phyloP scores from a whole-genome alignment of 2,888 invertebrate species.

The Poecilobothrus nobilitatus region DNA sequence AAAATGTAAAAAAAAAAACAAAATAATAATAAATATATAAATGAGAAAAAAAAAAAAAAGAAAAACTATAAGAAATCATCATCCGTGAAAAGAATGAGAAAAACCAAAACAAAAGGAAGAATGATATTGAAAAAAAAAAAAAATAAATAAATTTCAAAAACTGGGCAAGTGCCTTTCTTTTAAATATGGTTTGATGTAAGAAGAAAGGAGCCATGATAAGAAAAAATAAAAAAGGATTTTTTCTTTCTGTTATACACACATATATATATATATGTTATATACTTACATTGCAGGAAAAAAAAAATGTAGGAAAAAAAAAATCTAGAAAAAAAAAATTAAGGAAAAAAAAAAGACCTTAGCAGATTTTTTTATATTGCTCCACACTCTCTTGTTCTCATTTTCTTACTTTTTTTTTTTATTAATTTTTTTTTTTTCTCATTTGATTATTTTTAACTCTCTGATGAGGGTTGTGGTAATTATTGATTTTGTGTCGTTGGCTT shows the following conservation, averaged over 20 bases:
- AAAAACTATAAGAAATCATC: background rate
- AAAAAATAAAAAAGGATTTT: background rate
- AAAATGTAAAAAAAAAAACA: background rate
- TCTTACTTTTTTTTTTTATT: slow-evolving; percentile 15
- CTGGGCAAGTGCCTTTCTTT: background rate
- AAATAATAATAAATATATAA: background rate
- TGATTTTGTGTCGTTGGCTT: slow-evolving; percentile 31
- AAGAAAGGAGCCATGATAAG: background rate
- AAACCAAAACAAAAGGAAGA: background rate
- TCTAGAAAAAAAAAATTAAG: slow-evolving; percentile 17
- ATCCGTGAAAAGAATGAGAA: slow-evolving; percentile 6
- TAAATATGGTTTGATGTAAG: background rate
- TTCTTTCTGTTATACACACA: background rate
- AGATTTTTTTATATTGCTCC: slow-evolving; percentile 11
- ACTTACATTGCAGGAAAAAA: slow-evolving; percentile 7
- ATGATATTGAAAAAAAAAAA: too few relatives aligned
- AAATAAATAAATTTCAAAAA: background rate
- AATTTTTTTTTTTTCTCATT: background rate
- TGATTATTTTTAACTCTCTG: slow-evolving; percentile 14
- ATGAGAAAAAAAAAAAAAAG: background rate
- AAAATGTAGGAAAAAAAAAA: slow-evolving; percentile 14
- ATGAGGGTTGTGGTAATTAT: slow-evolving; percentile 30
- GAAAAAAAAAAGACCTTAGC: slow-evolving; percentile 8
- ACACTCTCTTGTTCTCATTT: slow-evolving; percentile 18
- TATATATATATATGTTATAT: slow-evolving; percentile 13